Evolutionary conservation across 2,888 invertebrate species (phyloP).

Genomic region (Cactoblastis cactorum): DNA sequence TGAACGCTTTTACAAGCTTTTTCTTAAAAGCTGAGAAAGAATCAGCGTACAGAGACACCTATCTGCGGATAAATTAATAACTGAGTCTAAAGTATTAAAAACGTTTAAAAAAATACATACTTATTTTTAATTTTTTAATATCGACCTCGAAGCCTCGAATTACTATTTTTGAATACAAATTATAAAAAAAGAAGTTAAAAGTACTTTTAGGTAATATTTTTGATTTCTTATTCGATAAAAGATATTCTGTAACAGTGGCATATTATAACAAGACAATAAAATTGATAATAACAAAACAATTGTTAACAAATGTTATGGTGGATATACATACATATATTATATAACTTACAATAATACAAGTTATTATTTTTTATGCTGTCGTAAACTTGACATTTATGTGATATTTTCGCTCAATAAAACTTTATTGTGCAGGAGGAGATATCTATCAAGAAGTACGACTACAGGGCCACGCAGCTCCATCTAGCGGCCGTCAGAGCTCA

Average conservation of each 20-base stretch:
- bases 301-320: constrained; percentile 4
- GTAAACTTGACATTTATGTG: constrained; percentile 8
- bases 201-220: neutral
- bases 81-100: no score
- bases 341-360: constrained; percentile 5
- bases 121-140: neutral
- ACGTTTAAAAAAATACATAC: neutral
- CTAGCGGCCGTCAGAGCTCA: constrained; percentile 93
- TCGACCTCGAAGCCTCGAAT: neutral
- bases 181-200: no score
- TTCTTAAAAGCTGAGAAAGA: neutral
- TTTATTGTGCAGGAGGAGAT: constrained; percentile 87
- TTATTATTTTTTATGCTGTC: constrained; percentile 12
- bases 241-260: neutral
- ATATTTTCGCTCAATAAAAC: constrained; percentile 5
- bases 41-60: neutral
- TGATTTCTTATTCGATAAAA: neutral
- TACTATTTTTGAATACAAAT: no score
- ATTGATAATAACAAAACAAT: neutral
- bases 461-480: constrained; percentile 94
- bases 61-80: neutral
- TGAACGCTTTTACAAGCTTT: no score
- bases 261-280: neutral
- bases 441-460: constrained; percentile 95
- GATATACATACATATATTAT: neutral